Evolutionary conservation across 2,797 vertebrate species (phyloP), one percentile per base, ranked within the genome.

Genomic region (Carcharodon carcharias): DNA sequence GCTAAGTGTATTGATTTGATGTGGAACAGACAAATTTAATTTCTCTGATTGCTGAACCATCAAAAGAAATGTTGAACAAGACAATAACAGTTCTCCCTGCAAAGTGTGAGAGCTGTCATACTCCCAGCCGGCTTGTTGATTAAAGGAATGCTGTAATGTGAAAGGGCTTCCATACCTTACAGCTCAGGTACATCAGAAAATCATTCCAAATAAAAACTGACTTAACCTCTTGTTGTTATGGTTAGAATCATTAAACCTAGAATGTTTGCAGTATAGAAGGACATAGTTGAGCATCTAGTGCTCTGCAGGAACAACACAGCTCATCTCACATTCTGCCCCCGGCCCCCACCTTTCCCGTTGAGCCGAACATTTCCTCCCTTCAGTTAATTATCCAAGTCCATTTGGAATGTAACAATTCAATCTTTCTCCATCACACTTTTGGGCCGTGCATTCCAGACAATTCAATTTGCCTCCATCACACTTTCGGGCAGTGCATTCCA

Each of bases 41-140:
- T 93, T 67, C 63, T 40, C 91, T 93, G 91, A 93, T 93, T 93
- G 91, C 63, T 93, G 91, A 93, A 93, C 91, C 91, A 92, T 92
- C 89, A 93, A 93, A 63, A 93, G 91, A 93, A 93, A 67, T 93
- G 91, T 67, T 67, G n/a, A 93, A 67, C 61, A 93, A 93, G 91
- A 45, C 91, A 45, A 67, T 93, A 93, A 93, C 61, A 67, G n/a
- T 3, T 93, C 91, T 45, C 18, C 63, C n/a, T 21, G 21, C n/a
- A 93, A 45, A 23, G 18, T 67, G 40, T 26, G n/a, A 26, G n/a
- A 67, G 18, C 61, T 67, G 91, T 67, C 21, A 21, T 45, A 45
- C n/a, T 67, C 40, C 21, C 61, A 93, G 40, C 61, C 18, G 3
- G 23, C 45, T 67, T 93, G 91, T 67, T 93, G 18, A 12, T 93